These are phyloP conservation scores for Phymastichus coffea DNA, from an alignment of 1,140 invertebrate genomes.

Conservation along the genomic window DNA sequence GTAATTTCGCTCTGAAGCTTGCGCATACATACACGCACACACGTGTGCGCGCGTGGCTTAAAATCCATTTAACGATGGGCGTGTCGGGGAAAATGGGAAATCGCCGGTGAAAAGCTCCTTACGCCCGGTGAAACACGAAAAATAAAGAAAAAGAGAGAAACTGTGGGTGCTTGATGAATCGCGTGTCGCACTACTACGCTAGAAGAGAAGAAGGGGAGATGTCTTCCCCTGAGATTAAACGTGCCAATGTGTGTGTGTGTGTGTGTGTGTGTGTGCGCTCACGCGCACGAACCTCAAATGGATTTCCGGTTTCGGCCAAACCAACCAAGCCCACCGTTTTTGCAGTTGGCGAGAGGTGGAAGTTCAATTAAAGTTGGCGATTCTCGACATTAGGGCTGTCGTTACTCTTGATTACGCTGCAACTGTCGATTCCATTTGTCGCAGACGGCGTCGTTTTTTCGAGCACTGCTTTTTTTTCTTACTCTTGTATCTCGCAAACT, in stretches of 20 bases:
- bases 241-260: not conserved
- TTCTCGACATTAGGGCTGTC: too few relatives aligned
- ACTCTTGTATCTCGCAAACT: not conserved
- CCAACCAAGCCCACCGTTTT: too few relatives aligned
- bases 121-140: not conserved
- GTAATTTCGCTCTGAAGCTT: too few relatives aligned
- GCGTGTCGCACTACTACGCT: not conserved
- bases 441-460: not conserved
- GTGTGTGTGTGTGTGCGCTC: too few relatives aligned
- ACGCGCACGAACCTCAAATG: not conserved
- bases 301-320: conserved; percentile 12
- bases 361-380: too few relatives aligned
- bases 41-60: too few relatives aligned
- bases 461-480: not conserved
- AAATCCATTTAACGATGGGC: too few relatives aligned
- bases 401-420: too few relatives aligned
- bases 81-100: too few relatives aligned
- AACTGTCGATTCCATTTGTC: too few relatives aligned
- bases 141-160: not conserved
- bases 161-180: conserved; percentile 1
- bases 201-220: not conserved
- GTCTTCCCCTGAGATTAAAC: conserved; percentile 16
- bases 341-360: too few relatives aligned
- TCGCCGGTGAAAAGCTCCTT: not conserved
- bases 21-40: too few relatives aligned